phyloP scores from a whole-genome alignment of 2,113 vertebrate genomes.

The Meleagris gallopavo region DNA sequence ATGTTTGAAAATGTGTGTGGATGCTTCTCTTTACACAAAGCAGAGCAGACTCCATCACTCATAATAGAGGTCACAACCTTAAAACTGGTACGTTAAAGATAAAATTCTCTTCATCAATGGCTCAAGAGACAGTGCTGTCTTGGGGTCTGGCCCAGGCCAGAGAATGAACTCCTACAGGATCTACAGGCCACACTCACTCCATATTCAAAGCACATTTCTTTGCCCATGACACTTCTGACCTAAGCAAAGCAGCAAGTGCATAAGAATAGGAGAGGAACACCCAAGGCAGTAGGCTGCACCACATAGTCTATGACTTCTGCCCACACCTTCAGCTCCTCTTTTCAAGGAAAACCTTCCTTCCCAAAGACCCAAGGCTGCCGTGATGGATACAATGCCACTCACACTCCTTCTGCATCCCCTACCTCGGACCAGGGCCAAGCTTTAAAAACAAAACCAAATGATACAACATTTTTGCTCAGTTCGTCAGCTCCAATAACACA shows the following conservation, averaged over 20 bases:
- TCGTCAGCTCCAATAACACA: not conserved
- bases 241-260: not conserved
- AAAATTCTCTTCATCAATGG: not conserved
- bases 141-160: not conserved
- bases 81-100: not conserved
- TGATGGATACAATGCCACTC: not conserved
- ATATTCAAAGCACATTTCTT: not conserved
- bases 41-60: not conserved
- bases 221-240: not conserved
- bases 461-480: not conserved
- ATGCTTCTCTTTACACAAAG: conserved; percentile 34
- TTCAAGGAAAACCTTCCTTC: not conserved
- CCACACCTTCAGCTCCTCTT: not conserved
- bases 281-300: not conserved
- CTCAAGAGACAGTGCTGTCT: not conserved
- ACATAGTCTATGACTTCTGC: not conserved
- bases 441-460: not conserved
- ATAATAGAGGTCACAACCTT: conserved; percentile 14
- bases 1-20: not conserved
- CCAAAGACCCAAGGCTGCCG: not conserved
- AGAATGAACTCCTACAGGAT: not conserved
- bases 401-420: accelerated
- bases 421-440: not conserved
- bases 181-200: not conserved
- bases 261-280: not conserved